A percentile compares a stretch with the other conserved stretches of the same genome.
These are phyloP conservation scores for Microcebus murinus DNA, from an alignment of 2,113 vertebrate species.

Conservation along the genomic window DNA sequence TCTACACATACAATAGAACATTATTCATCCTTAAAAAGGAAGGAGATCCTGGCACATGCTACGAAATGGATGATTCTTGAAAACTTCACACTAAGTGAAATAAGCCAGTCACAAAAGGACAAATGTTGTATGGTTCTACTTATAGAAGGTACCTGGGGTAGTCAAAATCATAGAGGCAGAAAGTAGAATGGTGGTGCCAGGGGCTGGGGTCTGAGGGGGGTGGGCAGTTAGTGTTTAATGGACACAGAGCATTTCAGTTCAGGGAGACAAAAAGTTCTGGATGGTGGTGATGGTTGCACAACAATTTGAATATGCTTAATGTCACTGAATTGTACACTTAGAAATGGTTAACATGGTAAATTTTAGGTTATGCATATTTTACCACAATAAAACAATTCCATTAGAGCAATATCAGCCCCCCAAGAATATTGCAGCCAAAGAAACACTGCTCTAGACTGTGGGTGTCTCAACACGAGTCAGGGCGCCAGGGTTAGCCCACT, in stretches of 20 bases:
- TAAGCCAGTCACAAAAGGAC: background rate
- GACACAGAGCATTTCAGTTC: background rate
- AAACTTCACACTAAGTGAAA: background rate
- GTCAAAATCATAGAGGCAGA: background rate
- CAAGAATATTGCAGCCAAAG: background rate
- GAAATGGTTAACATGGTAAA: background rate
- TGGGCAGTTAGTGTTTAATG: background rate
- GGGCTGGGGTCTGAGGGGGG: too few species aligned
- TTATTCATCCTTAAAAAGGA: background rate
- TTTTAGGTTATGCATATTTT: background rate
- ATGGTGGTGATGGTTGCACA: background rate
- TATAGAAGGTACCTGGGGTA: background rate
- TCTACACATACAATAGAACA: background rate
- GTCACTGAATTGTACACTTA: background rate
- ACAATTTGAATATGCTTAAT: background rate
- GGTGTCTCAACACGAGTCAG: rapidly evolving
- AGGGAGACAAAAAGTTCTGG: background rate
- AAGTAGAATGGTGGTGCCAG: background rate
- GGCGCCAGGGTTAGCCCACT: rapidly evolving
- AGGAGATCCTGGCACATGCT: background rate
- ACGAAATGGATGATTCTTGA: background rate
- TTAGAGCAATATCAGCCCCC: background rate
- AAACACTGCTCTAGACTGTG: background rate
- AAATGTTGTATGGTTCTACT: background rate
- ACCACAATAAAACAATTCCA: background rate